Evolutionary conservation across 2,113 vertebrate genomes (phyloP), one percentile per base, ranked within the genome.

Genomic region (Nerophis lumbriciformis): DNA sequence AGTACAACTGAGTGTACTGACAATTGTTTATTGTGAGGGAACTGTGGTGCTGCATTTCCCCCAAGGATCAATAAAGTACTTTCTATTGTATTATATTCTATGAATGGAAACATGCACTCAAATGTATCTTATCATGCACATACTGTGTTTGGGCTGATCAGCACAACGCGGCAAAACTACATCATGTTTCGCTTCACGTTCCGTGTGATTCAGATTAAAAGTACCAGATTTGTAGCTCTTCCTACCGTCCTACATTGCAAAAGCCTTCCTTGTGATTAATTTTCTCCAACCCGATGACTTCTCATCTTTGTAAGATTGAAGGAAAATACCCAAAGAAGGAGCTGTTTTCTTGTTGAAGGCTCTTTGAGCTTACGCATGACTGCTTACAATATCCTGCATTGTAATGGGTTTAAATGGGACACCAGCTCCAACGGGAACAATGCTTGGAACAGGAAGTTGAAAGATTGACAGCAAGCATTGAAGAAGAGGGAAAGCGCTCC

Each of bases 361-460:
- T 72, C 28, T 53, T 54, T 71, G 42, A 73, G 52, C 36, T 48
- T 45, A 10, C 58, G 59, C 73, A 78, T 72, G 60, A 67, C 54
- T 71, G 56, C 52, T 65, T 73, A 61, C 73, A 76, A 79, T 79
- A 69, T 56, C 64, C 70, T 68, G 52, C 36, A 61, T 48, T 61
- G 21, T 71, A 72, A 57, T 66, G 42, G 68, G 65, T 79, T 80
- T 66, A 82, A 78, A 81, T 81, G 77, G 77, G 78, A 53, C 78
- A 81, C 52, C 39, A 55, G 61, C 66, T 73, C 70, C 72, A 44
- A 53, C 52, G 79, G 82, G 72, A 77, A 60, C 62, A 56, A 63
- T 61, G 66, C 61, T 69, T 71, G 54, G 70, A 59, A 73, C 44
- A n/a, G 57, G 49, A 16, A 69, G 66, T 58, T 83, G 60, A 19